Percentiles rank a stretch among this genome's conserved stretches.
Evolutionary conservation across 1,140 invertebrate species (phyloP).

Genomic region (Lepidotrigona ventralis): DNA sequence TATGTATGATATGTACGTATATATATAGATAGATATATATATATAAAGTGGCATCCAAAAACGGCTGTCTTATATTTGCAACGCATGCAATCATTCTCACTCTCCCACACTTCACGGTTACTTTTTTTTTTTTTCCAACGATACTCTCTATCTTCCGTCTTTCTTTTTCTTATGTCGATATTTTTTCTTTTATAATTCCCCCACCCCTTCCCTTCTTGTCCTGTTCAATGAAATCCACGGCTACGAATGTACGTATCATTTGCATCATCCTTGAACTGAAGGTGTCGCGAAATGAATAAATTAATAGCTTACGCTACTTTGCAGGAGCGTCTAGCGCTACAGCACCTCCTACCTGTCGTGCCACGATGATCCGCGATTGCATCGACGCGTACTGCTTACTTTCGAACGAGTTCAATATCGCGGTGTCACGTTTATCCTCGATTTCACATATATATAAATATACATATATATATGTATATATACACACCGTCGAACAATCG

Average conservation of each 20-base stretch:
- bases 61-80: slow-evolving; percentile 78
- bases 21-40: slow-evolving; percentile 72
- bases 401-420: background rate
- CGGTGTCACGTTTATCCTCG: no score
- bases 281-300: slow-evolving; percentile 53
- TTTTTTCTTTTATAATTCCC: slow-evolving; percentile 8
- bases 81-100: slow-evolving; percentile 81
- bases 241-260: background rate
- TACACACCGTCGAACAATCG: slow-evolving; percentile 36
- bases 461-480: no score
- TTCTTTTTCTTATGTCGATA: slow-evolving; percentile 30
- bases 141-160: slow-evolving; percentile 55
- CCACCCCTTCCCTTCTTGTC: background rate
- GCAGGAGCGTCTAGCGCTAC: slow-evolving; percentile 76
- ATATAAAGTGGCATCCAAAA: slow-evolving; percentile 80
- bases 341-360: slow-evolving; percentile 77
- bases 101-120: slow-evolving; percentile 77
- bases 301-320: slow-evolving; percentile 73
- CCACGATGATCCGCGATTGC: slow-evolving; percentile 58
- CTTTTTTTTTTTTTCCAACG: slow-evolving; percentile 4
- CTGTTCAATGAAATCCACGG: slow-evolving; percentile 18
- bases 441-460: background rate
- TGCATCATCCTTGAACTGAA: slow-evolving; percentile 35
- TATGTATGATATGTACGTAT: slow-evolving; percentile 78
- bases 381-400: background rate